Conservation (phyloP, 2,113 vertebrate species). For the Symphodus melops region DNA sequence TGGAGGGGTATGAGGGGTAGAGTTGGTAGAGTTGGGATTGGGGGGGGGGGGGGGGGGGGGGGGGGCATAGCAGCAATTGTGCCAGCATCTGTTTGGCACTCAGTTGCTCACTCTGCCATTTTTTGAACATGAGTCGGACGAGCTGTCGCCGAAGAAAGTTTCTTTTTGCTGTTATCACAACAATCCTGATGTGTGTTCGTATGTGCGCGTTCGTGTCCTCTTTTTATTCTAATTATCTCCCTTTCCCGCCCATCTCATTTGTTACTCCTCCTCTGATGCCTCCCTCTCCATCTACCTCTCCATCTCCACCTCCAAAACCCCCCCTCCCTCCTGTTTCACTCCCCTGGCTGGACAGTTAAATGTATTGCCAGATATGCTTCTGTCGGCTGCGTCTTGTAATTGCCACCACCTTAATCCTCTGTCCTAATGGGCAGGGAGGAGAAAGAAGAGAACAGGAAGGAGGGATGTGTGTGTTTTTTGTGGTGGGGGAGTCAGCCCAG, state of each 20-base stretch:
- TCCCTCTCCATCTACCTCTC: constrained; percentile 12
- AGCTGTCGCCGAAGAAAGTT: constrained; percentile 67
- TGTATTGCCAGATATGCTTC: constrained; percentile 76
- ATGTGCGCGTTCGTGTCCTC: neutral
- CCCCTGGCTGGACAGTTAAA: constrained; percentile 73
- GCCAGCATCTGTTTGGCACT: constrained; percentile 83
- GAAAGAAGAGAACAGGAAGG: constrained; percentile 19
- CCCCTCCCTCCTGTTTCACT: neutral
- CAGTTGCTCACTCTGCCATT: constrained; percentile 66
- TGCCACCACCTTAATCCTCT: constrained; percentile 81
- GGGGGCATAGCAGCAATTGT: constrained; percentile 70
- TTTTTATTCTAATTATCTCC: constrained; percentile 26
- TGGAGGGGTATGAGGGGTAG: constrained; percentile 24
- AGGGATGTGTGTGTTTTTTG: constrained; percentile 44
- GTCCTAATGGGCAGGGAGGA: constrained; percentile 79
- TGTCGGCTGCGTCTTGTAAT: constrained; percentile 76
- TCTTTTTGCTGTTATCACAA: constrained; percentile 51
- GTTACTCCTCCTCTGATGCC: constrained; percentile 40
- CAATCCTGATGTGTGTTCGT: constrained; percentile 36
- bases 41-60: constrained; percentile 10
- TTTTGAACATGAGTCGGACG: constrained; percentile 73
- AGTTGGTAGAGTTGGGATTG: constrained; percentile 7
- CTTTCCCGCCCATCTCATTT: constrained; percentile 41
- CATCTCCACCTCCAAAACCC: constrained; percentile 4
- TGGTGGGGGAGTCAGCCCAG: constrained; percentile 73